Evolutionary conservation across 2,888 invertebrate species (phyloP), one percentile per base, ranked within the genome.

Genomic region (Zygogramma bicolorata): DNA sequence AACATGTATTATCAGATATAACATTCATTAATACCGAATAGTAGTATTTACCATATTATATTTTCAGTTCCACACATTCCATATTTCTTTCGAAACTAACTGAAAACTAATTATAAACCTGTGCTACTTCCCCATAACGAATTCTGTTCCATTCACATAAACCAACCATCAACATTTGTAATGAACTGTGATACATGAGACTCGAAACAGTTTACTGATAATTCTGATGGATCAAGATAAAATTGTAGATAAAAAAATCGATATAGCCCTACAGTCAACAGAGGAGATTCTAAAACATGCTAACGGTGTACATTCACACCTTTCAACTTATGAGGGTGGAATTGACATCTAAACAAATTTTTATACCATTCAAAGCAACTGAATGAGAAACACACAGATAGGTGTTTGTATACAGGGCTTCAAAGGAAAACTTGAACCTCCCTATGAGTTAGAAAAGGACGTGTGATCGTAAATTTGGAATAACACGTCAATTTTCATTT

Each of bases 141-240:
- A 46, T 20, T 20, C 3, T 34, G 31, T n/a, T 59, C 31, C 8
- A 59, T 18, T 18, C 8, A 20, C 8, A 46, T 10, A 10, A 46
- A 46, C 18, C 46, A 20, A 46, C 3, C 7, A 10, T 10, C 20
- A 22, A 1, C 8, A 20, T 46, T 20, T 10, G 10, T 7, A 46
- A 46, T 46, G 13, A 46, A 46, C 46, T 46, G 7, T 18, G 7
- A 46, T 46, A 20, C 3, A 46, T 20, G 46, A 46, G 20, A 46
- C 8, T 20, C n/a, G 18, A 20, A 20, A 46, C 46, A 10, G 46
- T 20, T 46, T 20, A 20, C 60, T 61, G 60, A 61, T 61, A 61
- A 61, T 42, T 42, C 20, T 27, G 42, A 42, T n/a, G 42, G 40
- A 15, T 42, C 20, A 27, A 62, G 62, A 62, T 62, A 42, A 62